These are phyloP conservation scores for Chironomus riparius DNA, from an alignment of 2,888 invertebrate species.

Conservation along the genomic window DNA sequence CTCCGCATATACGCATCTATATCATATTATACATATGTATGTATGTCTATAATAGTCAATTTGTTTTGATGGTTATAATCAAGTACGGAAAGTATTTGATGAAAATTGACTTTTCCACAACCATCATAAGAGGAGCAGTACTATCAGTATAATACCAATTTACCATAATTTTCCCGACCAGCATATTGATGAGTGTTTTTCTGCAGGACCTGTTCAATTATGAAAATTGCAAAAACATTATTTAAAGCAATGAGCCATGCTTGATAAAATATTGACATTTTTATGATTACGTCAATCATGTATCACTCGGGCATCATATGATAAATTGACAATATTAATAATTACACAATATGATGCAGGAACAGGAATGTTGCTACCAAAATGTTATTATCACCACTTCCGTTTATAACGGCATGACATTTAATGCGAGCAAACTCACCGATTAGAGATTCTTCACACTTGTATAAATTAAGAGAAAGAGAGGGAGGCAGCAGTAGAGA, in stretches of 20 bases:
- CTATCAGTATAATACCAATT: too few relatives aligned
- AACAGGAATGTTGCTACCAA: background rate
- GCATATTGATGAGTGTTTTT: background rate
- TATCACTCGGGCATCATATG: background rate
- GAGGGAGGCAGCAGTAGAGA: too few relatives aligned
- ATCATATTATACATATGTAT: too few relatives aligned
- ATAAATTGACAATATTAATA: constrained; percentile 25
- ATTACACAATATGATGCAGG: constrained; percentile 7
- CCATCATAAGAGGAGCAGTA: background rate
- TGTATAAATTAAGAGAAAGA: background rate
- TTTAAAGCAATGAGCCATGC: too few relatives aligned
- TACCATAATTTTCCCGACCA: too few relatives aligned
- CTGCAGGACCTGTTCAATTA: too few relatives aligned
- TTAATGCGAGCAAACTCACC: too few relatives aligned
- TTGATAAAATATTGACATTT: too few relatives aligned
- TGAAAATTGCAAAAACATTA: too few relatives aligned
- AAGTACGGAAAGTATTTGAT: background rate
- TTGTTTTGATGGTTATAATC: background rate
- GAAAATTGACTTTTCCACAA: constrained; percentile 3
- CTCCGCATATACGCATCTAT: background rate
- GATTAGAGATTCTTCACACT: background rate
- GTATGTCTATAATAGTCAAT: background rate
- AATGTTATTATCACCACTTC: background rate
- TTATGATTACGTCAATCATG: too few relatives aligned
- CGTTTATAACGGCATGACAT: background rate